Base-by-base conservation (phyloP, 2,797 vertebrate species). In the Champsocephalus gunnari region DNA sequence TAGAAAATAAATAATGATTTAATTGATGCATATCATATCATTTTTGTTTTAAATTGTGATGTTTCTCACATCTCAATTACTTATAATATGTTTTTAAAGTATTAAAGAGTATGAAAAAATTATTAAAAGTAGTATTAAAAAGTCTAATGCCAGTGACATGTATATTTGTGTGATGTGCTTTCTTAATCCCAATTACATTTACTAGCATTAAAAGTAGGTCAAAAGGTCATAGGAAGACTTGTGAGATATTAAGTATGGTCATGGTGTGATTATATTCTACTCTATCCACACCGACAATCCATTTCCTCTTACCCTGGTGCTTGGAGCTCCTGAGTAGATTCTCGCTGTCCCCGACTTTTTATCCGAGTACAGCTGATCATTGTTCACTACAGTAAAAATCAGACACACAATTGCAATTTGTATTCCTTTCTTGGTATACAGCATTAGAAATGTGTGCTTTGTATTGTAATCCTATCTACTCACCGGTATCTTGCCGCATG, bases 231-330 rank as follows among this genome's bases (percentile, higher is more conserved):
- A 5, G 28, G 28, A 5, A 28, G 28, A 28, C 4, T 5, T 28
- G 28, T 28, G 28, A 28, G 28, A 28, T 28, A 28, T 28, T 28
- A 28, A 28, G 28, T 28, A 28, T 5, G 12, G 24, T 55, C 10
- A 34, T 12, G 3, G 38, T 58, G n/a, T 24, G 44, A 49, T 19
- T 16, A 51, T 53, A 2, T 1, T 43, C 19, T 48, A 21, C 21
- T 43, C 9, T 50, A 13, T 44, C 16, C 34, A 50, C n/a, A 61
- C 0, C 13, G 11, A 6, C 24, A 16, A 64, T 12, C 0, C 0
- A 32, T 45, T 57, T 71, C 2, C 7, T 77, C 82, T 90, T 77
- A 93, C 92, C 87, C 49, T 82, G 0, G 68, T 84, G 38, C 48
- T 69, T 58, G 76, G 84, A 67, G 84, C 14, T 72, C 62, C 75